These are phyloP conservation scores for Dinoponera quadriceps DNA, from an alignment of 1,140 invertebrate genomes.

Conservation along the genomic window DNA sequence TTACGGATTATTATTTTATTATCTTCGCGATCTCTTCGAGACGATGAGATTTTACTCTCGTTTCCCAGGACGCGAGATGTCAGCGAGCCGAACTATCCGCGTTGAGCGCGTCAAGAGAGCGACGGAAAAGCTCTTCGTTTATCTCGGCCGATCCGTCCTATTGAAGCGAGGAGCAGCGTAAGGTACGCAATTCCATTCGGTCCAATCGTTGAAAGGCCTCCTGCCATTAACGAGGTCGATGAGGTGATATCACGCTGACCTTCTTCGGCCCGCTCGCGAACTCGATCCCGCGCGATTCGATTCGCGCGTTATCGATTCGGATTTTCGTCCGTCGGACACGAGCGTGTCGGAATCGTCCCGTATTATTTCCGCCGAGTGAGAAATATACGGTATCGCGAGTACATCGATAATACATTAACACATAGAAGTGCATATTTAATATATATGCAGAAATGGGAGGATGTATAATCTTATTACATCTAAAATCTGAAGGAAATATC, in stretches of 20 bases:
- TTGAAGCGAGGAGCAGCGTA: constrained; percentile 52
- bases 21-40: too few species aligned
- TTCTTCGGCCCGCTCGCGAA: constrained; percentile 3
- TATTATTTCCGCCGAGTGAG: not conserved
- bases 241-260: constrained; percentile 25
- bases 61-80: not conserved
- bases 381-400: too few species aligned
- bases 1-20: too few species aligned
- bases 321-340: not conserved
- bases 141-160: constrained; percentile 20
- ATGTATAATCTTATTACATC: too few species aligned
- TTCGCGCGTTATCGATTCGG: not conserved
- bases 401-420: too few species aligned
- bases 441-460: too few species aligned
- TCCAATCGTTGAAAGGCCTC: constrained; percentile 59
- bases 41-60: not conserved
- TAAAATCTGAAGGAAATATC: too few species aligned
- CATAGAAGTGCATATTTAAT: too few species aligned
- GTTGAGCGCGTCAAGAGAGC: too few species aligned
- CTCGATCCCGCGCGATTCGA: constrained; percentile 1
- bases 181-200: constrained; percentile 52
- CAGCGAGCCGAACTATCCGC: constrained; percentile 16
- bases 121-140: constrained; percentile 7
- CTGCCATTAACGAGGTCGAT: constrained; percentile 62
- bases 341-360: not conserved